Evolutionary conservation across 2,113 vertebrate genomes (phyloP), one percentile per base, ranked within the genome.

Genomic region (Rhynchopsitta pachyrhyncha): DNA sequence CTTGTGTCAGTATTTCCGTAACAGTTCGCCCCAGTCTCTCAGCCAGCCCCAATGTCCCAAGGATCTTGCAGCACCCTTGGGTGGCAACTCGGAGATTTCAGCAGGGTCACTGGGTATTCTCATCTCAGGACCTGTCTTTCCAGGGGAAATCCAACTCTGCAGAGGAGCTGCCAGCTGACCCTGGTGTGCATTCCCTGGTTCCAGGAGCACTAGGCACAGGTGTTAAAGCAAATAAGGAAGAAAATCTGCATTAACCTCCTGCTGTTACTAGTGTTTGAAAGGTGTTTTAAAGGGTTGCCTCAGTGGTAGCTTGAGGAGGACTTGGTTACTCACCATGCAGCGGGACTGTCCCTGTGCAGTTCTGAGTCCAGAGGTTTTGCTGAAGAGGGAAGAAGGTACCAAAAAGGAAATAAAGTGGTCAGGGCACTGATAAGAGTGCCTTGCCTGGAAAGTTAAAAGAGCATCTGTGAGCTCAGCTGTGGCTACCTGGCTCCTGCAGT

Each of bases 241-340:
- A 33, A 28, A 67, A 23, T 62, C 18, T 60, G 25, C 39, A 19
- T 31, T 29, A 37, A 62, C 17, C 15, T 71, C 19, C 35, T 66
- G 16, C 55, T 28, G 13, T 20, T 16, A 28, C 7, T 66, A 25
- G 7, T 35, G 19, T 29, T 90, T 52, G 39, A 44, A 74, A 88
- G 29, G 25, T 35, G 24, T 67, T 89, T 82, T 22, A 18, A 74
- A 49, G 39, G 9, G 28, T 50, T 86, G 8, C 13, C 23, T 76
- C 19, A 18, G 62, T 31, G 31, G 62, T 53, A 60, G 33, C 46
- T 46, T 39, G 18, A 71, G 24, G 53, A 64, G 64, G 44, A 42
- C 35, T 27, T 73, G 28, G 13, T 67, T 49, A 46, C 0, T 55
- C 13, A 9, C 29, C 9, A 22, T 13, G 8, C 2, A 7, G 1